Evolutionary conservation across 2,113 vertebrate species (phyloP).

Genomic region (Mionectes macconnelli): DNA sequence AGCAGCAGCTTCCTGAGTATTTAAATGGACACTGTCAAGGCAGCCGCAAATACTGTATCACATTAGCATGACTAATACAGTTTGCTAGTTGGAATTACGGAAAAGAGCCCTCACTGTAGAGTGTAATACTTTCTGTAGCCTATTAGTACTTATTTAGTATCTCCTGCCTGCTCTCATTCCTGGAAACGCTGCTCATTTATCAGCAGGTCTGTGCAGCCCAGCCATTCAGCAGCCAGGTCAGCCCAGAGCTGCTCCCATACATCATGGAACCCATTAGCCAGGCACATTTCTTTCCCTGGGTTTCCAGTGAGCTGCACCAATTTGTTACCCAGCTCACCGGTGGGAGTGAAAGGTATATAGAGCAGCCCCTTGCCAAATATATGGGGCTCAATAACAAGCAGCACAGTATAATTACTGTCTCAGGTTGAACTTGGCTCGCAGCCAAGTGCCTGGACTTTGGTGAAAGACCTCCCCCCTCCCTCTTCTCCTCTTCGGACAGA

Average conservation of each 20-base stretch:
- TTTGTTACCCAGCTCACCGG: background rate
- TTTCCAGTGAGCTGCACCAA: background rate
- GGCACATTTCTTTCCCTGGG: background rate
- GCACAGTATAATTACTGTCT: background rate
- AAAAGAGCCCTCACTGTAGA: background rate
- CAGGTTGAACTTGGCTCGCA: no score
- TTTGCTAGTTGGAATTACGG: conserved; percentile 38
- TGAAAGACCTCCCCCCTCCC: no score
- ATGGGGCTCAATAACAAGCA: background rate
- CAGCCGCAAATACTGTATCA: conserved; percentile 48
- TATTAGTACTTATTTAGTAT: conserved; percentile 32
- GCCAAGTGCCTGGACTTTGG: no score
- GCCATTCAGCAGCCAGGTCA: background rate
- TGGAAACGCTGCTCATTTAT: conserved; percentile 45
- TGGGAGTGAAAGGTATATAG: background rate
- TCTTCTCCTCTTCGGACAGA: no score
- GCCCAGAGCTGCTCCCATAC: background rate
- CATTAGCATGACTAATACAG: conserved; percentile 53
- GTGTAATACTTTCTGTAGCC: conserved; percentile 21
- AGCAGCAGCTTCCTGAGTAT: conserved; percentile 56
- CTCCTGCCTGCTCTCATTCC: background rate
- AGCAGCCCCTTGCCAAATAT: background rate
- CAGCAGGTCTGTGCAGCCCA: conserved; percentile 18
- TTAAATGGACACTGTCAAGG: conserved; percentile 39
- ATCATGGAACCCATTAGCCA: conserved; percentile 28